Evolutionary conservation across 2,797 vertebrate genomes (phyloP).

Genomic region (Hypotaenidia okinawae): DNA sequence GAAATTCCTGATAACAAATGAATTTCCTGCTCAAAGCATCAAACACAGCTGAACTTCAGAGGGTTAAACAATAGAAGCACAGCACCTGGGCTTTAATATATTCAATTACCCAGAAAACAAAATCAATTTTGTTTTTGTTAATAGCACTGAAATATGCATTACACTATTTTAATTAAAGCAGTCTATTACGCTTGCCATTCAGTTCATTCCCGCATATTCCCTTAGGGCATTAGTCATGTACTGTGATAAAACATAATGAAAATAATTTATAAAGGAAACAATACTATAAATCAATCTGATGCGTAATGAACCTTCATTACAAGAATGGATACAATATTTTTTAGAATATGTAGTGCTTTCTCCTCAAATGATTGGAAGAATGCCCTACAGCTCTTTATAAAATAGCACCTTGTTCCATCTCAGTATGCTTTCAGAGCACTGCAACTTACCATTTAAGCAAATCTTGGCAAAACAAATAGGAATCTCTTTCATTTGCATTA

Average conservation of each 20-base stretch:
- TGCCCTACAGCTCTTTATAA: slow-evolving; percentile 33
- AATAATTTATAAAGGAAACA: slow-evolving; percentile 79
- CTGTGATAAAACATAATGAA: slow-evolving; percentile 80
- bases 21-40: not conserved
- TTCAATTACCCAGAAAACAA: slow-evolving; percentile 78
- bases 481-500: not conserved
- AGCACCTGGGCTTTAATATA: slow-evolving; percentile 67
- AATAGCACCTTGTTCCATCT: slow-evolving; percentile 10
- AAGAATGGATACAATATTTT: slow-evolving; percentile 37
- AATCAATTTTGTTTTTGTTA: slow-evolving; percentile 81
- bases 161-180: slow-evolving; percentile 83
- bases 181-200: slow-evolving; percentile 77
- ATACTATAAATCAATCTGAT: slow-evolving; percentile 76
- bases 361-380: slow-evolving; percentile 42
- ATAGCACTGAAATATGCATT: slow-evolving; percentile 78
- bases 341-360: slow-evolving; percentile 2
- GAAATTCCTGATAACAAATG: not conserved
- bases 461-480: slow-evolving; percentile 19
- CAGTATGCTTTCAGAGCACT: not conserved
- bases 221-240: slow-evolving; percentile 72
- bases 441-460: slow-evolving; percentile 4
- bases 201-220: slow-evolving; percentile 73
- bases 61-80: slow-evolving; percentile 59
- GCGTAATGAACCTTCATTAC: slow-evolving; percentile 72
- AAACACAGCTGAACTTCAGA: slow-evolving; percentile 24